These are phyloP conservation scores for Acromyrmex charruanus DNA, from an alignment of 1,140 invertebrate species.

Conservation along the genomic window DNA sequence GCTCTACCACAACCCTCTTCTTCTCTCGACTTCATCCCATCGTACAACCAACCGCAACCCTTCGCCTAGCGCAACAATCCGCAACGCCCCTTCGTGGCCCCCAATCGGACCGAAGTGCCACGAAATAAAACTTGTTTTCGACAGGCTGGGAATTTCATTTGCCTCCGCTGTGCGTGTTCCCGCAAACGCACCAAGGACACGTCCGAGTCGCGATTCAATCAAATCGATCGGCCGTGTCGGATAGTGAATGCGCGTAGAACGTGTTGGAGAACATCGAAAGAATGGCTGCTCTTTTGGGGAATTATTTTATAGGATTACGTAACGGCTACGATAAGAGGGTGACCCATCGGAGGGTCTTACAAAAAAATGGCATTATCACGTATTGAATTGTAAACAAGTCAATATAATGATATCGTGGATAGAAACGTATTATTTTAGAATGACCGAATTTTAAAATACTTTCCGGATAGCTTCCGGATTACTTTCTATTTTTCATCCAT, in stretches of 20 bases:
- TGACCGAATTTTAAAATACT: conserved; percentile 18
- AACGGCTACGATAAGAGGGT: background rate
- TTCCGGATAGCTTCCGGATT: background rate
- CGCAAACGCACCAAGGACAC: conserved; percentile 68
- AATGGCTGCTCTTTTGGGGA: background rate
- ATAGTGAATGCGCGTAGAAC: conserved; percentile 22
- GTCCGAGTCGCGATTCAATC: conserved; percentile 70
- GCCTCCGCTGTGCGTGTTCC: conserved; percentile 69
- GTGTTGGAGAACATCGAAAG: conserved; percentile 26
- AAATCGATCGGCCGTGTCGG: conserved; percentile 55
- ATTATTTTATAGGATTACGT: conserved; percentile 62
- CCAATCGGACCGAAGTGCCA: conserved; percentile 70
- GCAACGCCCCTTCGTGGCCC: conserved; percentile 37
- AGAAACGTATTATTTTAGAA: conserved; percentile 4
- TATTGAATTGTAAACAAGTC: conserved; percentile 52
- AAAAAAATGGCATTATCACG: background rate
- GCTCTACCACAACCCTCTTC: conserved; percentile 21
- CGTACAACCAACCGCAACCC: background rate
- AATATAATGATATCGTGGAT: background rate
- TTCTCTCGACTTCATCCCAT: conserved; percentile 37
- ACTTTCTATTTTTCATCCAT: no score
- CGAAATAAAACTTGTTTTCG: conserved; percentile 76
- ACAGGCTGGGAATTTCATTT: conserved; percentile 74
- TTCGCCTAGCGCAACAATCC: conserved; percentile 62
- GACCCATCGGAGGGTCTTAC: background rate